Evolutionary conservation across 2,797 vertebrate genomes (phyloP).

Genomic region (Sarcoramphus papa): DNA sequence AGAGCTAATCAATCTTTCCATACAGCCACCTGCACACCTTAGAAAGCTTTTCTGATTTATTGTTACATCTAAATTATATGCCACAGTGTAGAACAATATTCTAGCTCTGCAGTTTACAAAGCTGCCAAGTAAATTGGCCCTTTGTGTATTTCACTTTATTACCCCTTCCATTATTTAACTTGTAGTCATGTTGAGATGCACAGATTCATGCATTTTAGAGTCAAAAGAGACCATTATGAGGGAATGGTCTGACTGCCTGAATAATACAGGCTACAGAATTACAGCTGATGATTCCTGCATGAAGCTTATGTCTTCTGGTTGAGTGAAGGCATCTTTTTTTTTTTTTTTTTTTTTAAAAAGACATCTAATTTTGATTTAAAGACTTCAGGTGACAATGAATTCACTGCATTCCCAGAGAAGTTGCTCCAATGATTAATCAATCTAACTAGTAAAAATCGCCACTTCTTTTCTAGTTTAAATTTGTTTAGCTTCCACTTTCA

Average conservation of each 20-base stretch:
- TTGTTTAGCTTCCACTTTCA: neutral
- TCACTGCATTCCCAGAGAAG: neutral
- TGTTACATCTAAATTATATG: slow-evolving; percentile 54
- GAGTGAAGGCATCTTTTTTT: neutral
- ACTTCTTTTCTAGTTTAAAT: neutral
- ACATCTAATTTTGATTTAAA: neutral
- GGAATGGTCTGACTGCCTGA: neutral
- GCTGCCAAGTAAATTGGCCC: slow-evolving; percentile 61
- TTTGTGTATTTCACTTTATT: slow-evolving; percentile 67
- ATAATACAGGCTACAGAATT: neutral
- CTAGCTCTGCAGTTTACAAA: slow-evolving; percentile 53
- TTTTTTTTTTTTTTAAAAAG: neutral
- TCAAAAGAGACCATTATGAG: neutral
- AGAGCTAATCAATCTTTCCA: slow-evolving; percentile 54
- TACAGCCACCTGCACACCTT: slow-evolving; percentile 54
- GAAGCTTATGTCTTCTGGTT: neutral
- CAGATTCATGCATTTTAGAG: slow-evolving; percentile 20
- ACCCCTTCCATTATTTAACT: slow-evolving; percentile 64
- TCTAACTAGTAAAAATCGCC: neutral
- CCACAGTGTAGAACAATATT: slow-evolving; percentile 46
- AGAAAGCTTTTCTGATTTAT: slow-evolving; percentile 68
- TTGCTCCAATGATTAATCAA: neutral
- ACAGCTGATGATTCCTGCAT: neutral
- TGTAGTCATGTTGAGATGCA: slow-evolving; percentile 48
- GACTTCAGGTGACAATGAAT: neutral